Evolutionary conservation across 2,888 invertebrate species (phyloP).

Genomic region (Tetragonisca angustula): DNA sequence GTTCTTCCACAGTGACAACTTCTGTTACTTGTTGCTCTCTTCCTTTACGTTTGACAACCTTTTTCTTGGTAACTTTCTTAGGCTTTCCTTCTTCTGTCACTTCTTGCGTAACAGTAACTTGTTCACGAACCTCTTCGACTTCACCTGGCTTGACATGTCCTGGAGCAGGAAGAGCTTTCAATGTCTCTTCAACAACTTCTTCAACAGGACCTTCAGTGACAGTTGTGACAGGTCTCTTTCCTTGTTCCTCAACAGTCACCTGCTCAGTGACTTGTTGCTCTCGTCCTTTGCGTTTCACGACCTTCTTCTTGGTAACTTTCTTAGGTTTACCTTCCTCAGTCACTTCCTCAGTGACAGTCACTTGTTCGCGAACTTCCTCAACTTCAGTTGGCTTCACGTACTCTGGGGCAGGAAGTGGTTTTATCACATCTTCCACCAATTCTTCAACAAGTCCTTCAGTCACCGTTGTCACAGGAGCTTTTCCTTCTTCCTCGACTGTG

Average conservation of each 20-base stretch:
- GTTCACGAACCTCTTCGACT: constrained; percentile 61
- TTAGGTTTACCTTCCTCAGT: constrained; percentile 80
- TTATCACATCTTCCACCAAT: constrained; percentile 79
- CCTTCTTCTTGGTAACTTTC: constrained; percentile 79
- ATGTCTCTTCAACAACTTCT: constrained; percentile 73
- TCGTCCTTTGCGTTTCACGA: constrained; percentile 79
- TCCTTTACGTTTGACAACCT: constrained; percentile 29
- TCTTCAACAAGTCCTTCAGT: constrained; percentile 80
- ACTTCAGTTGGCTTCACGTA: constrained; percentile 82
- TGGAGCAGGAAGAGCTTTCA: constrained; percentile 72
- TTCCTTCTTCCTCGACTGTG: constrained; percentile 76
- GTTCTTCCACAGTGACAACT: constrained; percentile 60
- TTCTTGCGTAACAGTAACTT: constrained; percentile 39
- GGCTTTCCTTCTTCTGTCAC: constrained; percentile 62
- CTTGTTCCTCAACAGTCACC: constrained; percentile 75
- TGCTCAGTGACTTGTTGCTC: constrained; percentile 61
- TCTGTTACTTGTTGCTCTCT: constrained; percentile 36
- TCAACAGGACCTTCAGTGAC: constrained; percentile 75
- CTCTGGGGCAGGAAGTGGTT: constrained; percentile 73
- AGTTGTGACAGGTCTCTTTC: constrained; percentile 61
- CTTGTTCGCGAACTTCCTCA: constrained; percentile 67
- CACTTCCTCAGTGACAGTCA: constrained; percentile 41
- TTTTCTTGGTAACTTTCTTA: constrained; percentile 21
- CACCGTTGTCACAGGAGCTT: constrained; percentile 60
- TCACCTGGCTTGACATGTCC: constrained; percentile 82